Base-by-base conservation (phyloP, 2,888 invertebrate genomes). In the Andrena haemorrhoa region DNA sequence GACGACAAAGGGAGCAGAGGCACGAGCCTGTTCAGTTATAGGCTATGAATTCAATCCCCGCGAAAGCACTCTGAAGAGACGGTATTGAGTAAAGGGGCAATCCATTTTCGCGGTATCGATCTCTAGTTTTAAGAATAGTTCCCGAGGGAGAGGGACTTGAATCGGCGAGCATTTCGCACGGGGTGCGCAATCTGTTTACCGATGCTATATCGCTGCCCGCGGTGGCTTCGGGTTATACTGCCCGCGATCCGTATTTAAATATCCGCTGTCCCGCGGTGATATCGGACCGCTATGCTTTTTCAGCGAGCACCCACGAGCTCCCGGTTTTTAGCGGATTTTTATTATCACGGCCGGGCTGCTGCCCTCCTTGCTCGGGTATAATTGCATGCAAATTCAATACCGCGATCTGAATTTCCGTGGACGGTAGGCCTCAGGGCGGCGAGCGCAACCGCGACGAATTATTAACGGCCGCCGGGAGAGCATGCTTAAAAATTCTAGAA, bases 251-350 rank as follows among this genome's bases (percentile, higher is more conserved):
- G 0, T 56, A 86, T 86, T 86, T 83, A 86, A 86, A 83, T 86
- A 81, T 64, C 56, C 79, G 71, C 65, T 73, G 47, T 71, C 73
- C 65, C 58, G 26, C 68, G 66, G 26, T 56, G 73, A 41, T 75
- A 83, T 79, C 84, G 69, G 33, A 56, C 47, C 53, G 61, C 56
- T 60, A 74, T 73, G 79, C 74, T 83, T 84, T 83, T 72, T 68
- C 76, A 79, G 71, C 56, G 64, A 71, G 10, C 23, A 26, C 20
- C 81, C 83, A 70, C 51, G 60, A 49, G 68, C 60, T 16, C 58
- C n/a, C 66, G 69, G 81, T 49, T 80, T 80, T 65, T 69, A 80
- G 58, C 69, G 81, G 82, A 76, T 66, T 82, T 82, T 76, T 80
- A 64, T 51, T 41, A 41, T 65, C 49, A 51, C 65, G 29, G 35